A percentile compares a stretch with the other conserved stretches of the same genome.
Evolutionary conservation across 2,888 invertebrate species (phyloP).

Genomic region (Chromoteleia sp.): DNA sequence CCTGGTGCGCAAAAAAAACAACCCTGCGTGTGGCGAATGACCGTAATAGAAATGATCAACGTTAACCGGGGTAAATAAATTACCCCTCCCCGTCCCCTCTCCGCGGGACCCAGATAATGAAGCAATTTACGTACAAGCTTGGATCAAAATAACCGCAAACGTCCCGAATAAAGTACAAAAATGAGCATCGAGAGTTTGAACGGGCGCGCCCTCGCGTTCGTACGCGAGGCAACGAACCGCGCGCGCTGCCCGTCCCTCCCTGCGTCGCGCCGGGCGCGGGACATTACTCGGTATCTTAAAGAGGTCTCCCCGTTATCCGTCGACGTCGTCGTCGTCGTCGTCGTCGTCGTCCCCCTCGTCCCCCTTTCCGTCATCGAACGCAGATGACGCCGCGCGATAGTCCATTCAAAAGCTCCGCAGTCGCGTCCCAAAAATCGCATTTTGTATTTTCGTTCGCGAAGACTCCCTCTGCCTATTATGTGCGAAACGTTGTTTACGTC

Average conservation of each 20-base stretch:
- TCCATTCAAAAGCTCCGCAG: slow-evolving; percentile 35
- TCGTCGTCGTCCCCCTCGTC: too few species aligned
- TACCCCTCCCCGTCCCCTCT: too few species aligned
- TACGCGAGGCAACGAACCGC: too few species aligned
- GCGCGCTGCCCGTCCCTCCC: background rate
- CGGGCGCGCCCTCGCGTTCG: too few species aligned
- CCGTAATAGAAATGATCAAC: slow-evolving; percentile 60
- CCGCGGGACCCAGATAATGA: slow-evolving; percentile 44
- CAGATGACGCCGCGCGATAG: slow-evolving; percentile 46
- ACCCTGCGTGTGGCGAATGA: too few species aligned
- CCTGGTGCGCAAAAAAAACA: too few species aligned
- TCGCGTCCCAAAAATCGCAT: slow-evolving; percentile 50
- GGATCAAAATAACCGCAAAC: slow-evolving; percentile 31
- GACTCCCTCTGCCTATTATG: slow-evolving; percentile 49
- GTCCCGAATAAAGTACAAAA: slow-evolving; percentile 45
- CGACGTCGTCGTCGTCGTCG: slow-evolving; percentile 50
- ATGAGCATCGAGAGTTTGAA: slow-evolving; percentile 43
- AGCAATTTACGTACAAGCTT: slow-evolving; percentile 54
- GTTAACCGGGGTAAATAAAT: slow-evolving; percentile 57
- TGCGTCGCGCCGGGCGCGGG: background rate
- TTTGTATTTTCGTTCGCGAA: slow-evolving; percentile 43
- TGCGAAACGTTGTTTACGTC: slow-evolving; percentile 57
- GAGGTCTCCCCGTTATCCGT: slow-evolving; percentile 28
- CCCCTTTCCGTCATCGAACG: slow-evolving; percentile 50
- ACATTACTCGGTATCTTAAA: slow-evolving; percentile 41